Evolutionary conservation across 2,113 vertebrate species (phyloP).

Genomic region (Ptyas mucosa): DNA sequence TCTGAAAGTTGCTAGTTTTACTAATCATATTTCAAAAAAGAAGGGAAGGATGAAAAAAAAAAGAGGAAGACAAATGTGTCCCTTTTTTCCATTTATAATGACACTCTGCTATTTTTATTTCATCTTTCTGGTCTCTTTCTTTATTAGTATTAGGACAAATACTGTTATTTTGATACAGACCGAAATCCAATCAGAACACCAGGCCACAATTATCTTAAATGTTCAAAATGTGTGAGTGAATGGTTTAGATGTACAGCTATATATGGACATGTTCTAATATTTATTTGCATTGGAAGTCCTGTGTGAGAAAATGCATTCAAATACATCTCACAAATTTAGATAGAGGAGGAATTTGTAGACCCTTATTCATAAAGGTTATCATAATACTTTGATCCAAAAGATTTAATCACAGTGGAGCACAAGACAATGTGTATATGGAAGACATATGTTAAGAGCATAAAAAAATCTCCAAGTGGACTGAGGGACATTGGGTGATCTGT

Average conservation of each 20-base stretch:
- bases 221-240: neutral
- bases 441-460: neutral
- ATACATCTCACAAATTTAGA: neutral
- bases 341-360: too few species aligned
- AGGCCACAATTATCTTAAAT: neutral
- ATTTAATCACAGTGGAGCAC: neutral
- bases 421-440: neutral
- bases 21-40: slow-evolving; percentile 36
- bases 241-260: neutral
- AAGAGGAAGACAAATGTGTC: neutral
- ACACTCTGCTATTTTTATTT: neutral
- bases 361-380: neutral
- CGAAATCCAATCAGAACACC: neutral
- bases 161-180: neutral
- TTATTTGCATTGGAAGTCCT: neutral
- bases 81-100: neutral
- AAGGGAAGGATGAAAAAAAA: neutral
- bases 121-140: neutral
- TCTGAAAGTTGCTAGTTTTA: neutral
- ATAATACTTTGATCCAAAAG: neutral
- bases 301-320: neutral
- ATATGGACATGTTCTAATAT: neutral
- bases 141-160: neutral
- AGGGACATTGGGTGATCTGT: neutral
- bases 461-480: neutral